Evolutionary conservation across 2,797 vertebrate genomes (phyloP).

Genomic region (Columba guinea): DNA sequence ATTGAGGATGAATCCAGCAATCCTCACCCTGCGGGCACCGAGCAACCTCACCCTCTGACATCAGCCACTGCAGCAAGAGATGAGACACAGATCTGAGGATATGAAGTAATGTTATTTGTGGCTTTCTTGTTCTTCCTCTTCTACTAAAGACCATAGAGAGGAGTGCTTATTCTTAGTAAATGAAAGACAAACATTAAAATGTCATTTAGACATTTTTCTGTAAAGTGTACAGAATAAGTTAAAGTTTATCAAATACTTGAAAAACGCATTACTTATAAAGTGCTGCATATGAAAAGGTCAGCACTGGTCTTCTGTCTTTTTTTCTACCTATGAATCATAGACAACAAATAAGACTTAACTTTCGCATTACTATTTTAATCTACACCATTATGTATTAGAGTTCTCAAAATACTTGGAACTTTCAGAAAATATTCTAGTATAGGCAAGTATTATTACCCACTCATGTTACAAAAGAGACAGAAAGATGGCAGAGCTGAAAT

Average conservation of each 20-base stretch:
- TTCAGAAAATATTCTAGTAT: neutral
- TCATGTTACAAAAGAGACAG: neutral
- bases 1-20: neutral
- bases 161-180: neutral
- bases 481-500: neutral
- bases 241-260: neutral
- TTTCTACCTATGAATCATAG: neutral
- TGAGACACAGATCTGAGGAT: neutral
- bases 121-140: neutral
- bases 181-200: neutral
- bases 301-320: neutral
- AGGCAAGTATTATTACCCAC: neutral
- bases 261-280: neutral
- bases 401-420: conserved; percentile 14
- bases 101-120: neutral
- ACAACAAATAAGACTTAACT: neutral
- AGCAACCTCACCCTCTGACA: conserved; percentile 10
- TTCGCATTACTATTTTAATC: conserved; percentile 22
- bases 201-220: neutral
- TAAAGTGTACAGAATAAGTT: neutral
- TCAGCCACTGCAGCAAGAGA: neutral
- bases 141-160: neutral
- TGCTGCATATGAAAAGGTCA: neutral
- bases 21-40: neutral
- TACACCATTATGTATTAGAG: neutral